Base-by-base conservation (phyloP, 35 echinoderm and acorn worm genomes). In the Patiria miniata region DNA sequence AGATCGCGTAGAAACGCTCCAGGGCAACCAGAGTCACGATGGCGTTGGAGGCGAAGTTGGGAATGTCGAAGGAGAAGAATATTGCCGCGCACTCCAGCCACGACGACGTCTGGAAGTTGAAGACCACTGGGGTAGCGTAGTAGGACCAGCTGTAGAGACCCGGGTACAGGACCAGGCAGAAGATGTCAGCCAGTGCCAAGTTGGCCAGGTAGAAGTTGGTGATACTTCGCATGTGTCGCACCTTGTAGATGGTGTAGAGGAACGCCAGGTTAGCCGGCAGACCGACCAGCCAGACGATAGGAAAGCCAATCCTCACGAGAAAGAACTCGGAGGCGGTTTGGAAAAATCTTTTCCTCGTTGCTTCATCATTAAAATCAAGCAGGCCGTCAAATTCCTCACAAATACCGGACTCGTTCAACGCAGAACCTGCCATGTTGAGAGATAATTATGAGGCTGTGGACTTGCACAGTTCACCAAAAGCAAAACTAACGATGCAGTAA, bases 1-100 rank as follows among this genome's bases (percentile, higher is more conserved):
- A 90, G 18, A 90, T 90, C 9, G 88, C 88, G 58, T 52, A 77
- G 73, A 77, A 90, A 19, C 88, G 19, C 52, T 90, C 88, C 39
- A 90, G 23, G 9, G 79, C 57, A 38, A 83, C 80, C 44, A 90
- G 52, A 34, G 80, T 88, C 52, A 88, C 86, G n/a, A 88, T 51
- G n/a, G 55, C 23, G 38, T 79, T 51, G 15, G 77, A 80, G 2
- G 76, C 77, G 57, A 59, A 88, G 36, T 56, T 69, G 5, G 39
- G 40, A 56, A 79, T 37, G 52, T 90, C 81, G 16, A 39, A 55
- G 37, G 52, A 77, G 77, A 69, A 82, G 19, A 53, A 36, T 23
- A 83, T 29, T 0, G 83, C 39, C 5, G 81, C 52, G 47, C 88
- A 90, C 10, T 58, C 88, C n/a, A 78, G 16, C 39, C 32, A 30